These are phyloP conservation scores for Drosophila meridiana DNA, from an alignment of 2,888 invertebrate genomes.

Conservation along the genomic window DNA sequence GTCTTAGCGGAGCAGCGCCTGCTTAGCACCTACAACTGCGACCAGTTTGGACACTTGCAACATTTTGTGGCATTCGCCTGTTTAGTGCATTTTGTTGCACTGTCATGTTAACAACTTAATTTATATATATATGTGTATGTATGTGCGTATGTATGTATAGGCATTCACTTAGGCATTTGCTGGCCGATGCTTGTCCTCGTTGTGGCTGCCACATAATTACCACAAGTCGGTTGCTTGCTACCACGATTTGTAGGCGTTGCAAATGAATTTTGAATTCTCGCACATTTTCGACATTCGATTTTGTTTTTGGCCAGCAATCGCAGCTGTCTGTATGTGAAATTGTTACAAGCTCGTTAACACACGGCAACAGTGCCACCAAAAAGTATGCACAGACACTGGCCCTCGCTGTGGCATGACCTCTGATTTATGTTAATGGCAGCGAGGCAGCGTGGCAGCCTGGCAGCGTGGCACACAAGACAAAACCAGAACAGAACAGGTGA, in stretches of 20 bases:
- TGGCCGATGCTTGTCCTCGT: constrained; percentile 62
- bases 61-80: constrained; percentile 26
- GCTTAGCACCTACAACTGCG: constrained; percentile 43
- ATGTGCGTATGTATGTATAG: not conserved
- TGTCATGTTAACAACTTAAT: constrained; percentile 85
- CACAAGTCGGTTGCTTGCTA: constrained; percentile 12
- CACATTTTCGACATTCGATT: constrained; percentile 47
- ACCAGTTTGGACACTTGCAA: constrained; percentile 35
- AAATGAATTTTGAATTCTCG: constrained; percentile 82
- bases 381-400: constrained; percentile 30
- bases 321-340: constrained; percentile 72
- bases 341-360: constrained; percentile 84
- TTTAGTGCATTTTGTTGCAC: constrained; percentile 78
- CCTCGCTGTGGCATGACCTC: constrained; percentile 62
- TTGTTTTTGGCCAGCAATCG: constrained; percentile 27
- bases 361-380: constrained; percentile 76
- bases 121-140: constrained; percentile 77
- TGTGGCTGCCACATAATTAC: constrained; percentile 65
- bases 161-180: constrained; percentile 35
- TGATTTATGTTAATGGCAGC: constrained; percentile 76
- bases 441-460: constrained; percentile 30
- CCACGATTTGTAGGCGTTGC: constrained; percentile 81
- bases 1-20: constrained; percentile 44
- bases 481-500: constrained; percentile 74
- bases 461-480: constrained; percentile 56